A percentile compares a stretch with the other conserved stretches of the same genome.
Conservation (phyloP, 2,888 invertebrate species). For the Limnephilus lunatus region DNA sequence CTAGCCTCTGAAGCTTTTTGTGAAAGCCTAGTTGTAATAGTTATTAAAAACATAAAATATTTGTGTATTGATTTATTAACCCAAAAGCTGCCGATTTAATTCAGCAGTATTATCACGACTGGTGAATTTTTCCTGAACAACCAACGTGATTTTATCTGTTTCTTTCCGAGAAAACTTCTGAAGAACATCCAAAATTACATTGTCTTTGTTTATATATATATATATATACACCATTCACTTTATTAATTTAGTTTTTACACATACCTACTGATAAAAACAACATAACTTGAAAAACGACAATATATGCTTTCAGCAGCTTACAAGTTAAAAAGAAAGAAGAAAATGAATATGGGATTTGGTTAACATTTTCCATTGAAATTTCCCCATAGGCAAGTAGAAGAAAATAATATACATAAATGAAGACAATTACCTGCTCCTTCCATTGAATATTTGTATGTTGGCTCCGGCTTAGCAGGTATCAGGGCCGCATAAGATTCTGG, state of each 20-base stretch:
- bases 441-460: constrained; percentile 92
- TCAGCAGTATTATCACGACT: no score
- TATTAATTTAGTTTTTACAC: no score
- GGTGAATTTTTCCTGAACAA: no score
- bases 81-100: no score
- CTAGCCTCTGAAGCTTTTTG: not conserved
- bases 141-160: no score
- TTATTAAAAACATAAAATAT: not conserved
- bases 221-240: no score
- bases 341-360: not conserved
- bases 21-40: not conserved
- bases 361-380: not conserved
- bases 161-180: no score
- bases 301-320: no score
- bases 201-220: no score
- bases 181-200: no score
- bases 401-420: not conserved
- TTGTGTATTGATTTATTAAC: not conserved
- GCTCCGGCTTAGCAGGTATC: constrained; percentile 90
- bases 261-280: no score
- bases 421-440: constrained; percentile 89
- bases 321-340: not conserved
- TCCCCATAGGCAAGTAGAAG: not conserved
- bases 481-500: constrained; percentile 91
- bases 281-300: no score